Evolutionary conservation across 2,797 vertebrate species (phyloP).

Genomic region (Coregonus sp.): DNA sequence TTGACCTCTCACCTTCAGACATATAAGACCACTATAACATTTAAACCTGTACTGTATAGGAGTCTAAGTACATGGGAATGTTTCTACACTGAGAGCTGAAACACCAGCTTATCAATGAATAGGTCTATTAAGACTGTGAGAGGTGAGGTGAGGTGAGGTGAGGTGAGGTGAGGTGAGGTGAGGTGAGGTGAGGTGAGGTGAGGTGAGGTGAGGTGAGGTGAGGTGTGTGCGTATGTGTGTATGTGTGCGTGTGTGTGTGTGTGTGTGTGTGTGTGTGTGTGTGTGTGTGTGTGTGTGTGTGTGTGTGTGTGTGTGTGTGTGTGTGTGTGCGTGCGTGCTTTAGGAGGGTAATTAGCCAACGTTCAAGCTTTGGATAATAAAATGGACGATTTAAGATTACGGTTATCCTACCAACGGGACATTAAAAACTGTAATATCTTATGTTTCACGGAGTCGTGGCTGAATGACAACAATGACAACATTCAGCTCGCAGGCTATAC

Average conservation of each 20-base stretch:
- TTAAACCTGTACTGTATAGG: background rate
- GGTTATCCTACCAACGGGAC: no score
- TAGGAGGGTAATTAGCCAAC: constrained; percentile 57
- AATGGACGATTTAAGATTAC: no score
- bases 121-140: background rate
- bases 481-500: no score
- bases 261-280: background rate
- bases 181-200: background rate
- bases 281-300: constrained; percentile 17
- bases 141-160: background rate
- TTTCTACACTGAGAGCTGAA: background rate
- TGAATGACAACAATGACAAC: no score
- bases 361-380: no score
- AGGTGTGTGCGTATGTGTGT: background rate
- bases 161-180: no score
- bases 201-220: no score
- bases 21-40: background rate
- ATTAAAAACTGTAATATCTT: no score
- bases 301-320: constrained; percentile 18
- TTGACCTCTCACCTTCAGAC: background rate
- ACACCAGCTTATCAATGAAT: background rate
- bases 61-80: background rate
- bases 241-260: background rate
- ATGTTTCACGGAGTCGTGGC: no score
- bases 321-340: constrained; percentile 34